A percentile compares a stretch with the other conserved stretches of the same genome.
These are phyloP conservation scores for Tinea pellionella DNA, from an alignment of 2,888 invertebrate genomes.

Conservation along the genomic window DNA sequence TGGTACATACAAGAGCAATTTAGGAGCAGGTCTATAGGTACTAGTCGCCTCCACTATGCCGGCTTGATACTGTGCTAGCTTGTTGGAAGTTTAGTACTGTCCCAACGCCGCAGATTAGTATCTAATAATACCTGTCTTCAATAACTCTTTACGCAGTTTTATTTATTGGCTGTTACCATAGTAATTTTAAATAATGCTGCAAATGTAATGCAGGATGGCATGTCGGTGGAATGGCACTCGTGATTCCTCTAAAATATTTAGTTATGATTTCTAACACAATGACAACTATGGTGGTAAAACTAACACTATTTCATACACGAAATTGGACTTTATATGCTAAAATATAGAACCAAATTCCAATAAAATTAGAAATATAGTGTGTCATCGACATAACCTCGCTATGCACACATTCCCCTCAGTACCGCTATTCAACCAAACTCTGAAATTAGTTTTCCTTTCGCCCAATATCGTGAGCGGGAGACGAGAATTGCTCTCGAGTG, in stretches of 20 bases:
- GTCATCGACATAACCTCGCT: not conserved
- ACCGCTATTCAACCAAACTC: slow-evolving; percentile 13
- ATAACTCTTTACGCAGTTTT: no score
- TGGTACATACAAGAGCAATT: no score
- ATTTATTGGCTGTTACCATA: no score
- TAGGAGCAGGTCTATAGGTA: no score
- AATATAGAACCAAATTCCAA: not conserved
- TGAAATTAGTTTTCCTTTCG: slow-evolving; percentile 14
- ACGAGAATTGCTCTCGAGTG: slow-evolving; percentile 6
- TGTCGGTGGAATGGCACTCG: not conserved
- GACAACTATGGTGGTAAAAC: not conserved
- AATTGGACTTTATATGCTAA: not conserved
- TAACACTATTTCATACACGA: not conserved
- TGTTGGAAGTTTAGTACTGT: no score
- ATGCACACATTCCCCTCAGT: slow-evolving; percentile 7
- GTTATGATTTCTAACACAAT: not conserved
- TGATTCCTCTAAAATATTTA: not conserved
- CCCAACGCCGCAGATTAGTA: no score
- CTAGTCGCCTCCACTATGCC: no score
- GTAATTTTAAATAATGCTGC: no score
- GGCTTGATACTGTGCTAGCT: no score
- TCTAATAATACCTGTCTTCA: no score
- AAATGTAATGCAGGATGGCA: not conserved
- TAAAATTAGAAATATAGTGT: not conserved
- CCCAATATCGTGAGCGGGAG: slow-evolving; percentile 7